Conservation (phyloP, 1,140 invertebrate genomes). For the Tribolium madens region DNA sequence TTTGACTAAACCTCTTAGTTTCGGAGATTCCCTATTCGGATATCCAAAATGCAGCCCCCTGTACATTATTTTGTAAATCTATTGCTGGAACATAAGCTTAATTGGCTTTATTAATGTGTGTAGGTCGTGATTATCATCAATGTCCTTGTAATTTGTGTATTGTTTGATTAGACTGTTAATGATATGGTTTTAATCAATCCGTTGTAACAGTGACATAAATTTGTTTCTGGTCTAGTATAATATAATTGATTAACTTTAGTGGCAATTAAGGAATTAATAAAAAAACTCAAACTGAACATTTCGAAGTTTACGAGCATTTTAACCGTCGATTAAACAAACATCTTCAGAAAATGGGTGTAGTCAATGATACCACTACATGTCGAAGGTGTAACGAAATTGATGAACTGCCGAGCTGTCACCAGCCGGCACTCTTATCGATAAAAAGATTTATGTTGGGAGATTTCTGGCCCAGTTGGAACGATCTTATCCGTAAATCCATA, state of each 20-base stretch:
- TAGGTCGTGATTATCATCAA: conserved; percentile 5
- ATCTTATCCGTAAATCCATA: background rate
- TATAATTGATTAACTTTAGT: background rate
- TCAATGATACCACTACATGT: background rate
- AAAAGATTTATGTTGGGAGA: background rate
- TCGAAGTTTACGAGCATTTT: background rate
- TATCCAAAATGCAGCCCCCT: too few species aligned
- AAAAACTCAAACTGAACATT: background rate
- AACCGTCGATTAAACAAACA: background rate
- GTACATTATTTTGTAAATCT: background rate
- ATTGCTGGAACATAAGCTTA: conserved; percentile 2
- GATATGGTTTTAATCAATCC: conserved; percentile 15
- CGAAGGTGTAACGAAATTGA: background rate
- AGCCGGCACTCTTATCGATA: background rate
- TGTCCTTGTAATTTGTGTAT: conserved; percentile 4
- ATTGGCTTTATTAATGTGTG: conserved; percentile 8
- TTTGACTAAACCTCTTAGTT: too few species aligned
- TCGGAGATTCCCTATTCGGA: too few species aligned
- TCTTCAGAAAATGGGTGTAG: background rate
- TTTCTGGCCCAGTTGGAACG: background rate
- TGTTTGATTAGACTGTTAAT: conserved; percentile 13
- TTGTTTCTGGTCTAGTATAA: background rate
- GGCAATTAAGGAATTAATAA: too few species aligned
- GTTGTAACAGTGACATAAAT: background rate
- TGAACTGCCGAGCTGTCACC: background rate